Base-by-base conservation (phyloP, 2,797 vertebrate genomes). In the Premnoplex brunnescens region DNA sequence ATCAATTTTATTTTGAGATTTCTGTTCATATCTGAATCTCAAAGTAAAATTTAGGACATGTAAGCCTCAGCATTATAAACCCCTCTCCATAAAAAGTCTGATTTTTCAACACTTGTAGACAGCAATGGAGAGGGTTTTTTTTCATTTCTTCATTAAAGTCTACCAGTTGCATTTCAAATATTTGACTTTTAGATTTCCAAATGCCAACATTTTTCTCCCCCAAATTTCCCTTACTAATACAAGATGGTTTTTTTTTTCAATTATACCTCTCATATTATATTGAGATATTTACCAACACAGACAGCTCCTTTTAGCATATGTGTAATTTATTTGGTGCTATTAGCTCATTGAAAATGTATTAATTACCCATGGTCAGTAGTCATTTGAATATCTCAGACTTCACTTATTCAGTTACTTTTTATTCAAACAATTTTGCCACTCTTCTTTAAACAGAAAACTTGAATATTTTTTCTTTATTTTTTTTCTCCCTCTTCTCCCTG, bases 171-270 rank as follows among this genome's bases (percentile, higher is more conserved):
- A 89, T 67, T 89, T 87, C 56, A 46, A 79, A 27, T 68, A 88
- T 77, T 77, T 72, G 41, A 64, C 60, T 91, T 94, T 81, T 37
- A 92, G 48, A 81, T 88, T 94, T 86, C 39, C 30, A 80, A 75
- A 95, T 69, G 20, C 4, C 8, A 41, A 52, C 1, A 30, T 76
- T 64, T 64, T 71, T 34, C 21, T 66, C 77, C 16, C 23, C 9
- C 9, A 84, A 54, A 74, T 69, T 80, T 89, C 15, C 27, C 66
- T 87, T 80, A 26, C 13, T 72, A 79, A 79, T 73, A 0, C 3
- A 28, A 17, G 43, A 58, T 56, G 43, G 51, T 62, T 78, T 68
- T 15, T 56, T 46, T 46, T 46, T 52, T 52, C 12, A 72, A 59
- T 85, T 74, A 62, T 59, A 64, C 16, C 39, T 85, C 67, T 44